Conservation (phyloP, 53 echinoderm and acorn worm genomes). For the Apostichopus leukothele region DNA sequence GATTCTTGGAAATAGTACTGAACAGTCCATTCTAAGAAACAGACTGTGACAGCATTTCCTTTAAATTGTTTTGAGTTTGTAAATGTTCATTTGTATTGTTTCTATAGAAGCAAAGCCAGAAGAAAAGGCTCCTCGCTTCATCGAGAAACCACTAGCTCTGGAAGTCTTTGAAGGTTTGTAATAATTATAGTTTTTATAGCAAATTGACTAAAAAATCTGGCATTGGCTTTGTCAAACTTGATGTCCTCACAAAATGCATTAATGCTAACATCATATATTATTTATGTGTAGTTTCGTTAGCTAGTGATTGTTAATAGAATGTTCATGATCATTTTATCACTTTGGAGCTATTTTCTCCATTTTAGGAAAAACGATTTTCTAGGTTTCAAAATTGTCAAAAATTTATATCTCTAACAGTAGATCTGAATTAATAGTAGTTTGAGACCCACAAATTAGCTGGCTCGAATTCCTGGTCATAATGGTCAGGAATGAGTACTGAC, state of each 20-base stretch:
- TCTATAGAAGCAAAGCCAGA: slow-evolving; percentile 29
- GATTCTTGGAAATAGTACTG: too few species aligned
- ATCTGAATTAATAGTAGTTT: neutral
- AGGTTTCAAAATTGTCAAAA: neutral
- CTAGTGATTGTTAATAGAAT: neutral
- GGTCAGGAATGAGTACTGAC: neutral
- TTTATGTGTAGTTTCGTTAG: too few species aligned
- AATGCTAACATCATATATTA: too few species aligned
- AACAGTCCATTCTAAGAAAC: too few species aligned
- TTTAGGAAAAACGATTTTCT: neutral
- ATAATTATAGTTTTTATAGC: too few species aligned
- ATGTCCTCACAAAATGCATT: too few species aligned
- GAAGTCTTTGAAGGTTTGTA: slow-evolving; percentile 61
- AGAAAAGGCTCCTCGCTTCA: slow-evolving; percentile 60
- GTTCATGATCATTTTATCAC: neutral
- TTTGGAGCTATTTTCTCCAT: neutral
- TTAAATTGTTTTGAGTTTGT: neutral
- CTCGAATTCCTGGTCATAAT: neutral
- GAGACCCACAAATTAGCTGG: neutral
- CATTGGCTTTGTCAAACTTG: too few species aligned
- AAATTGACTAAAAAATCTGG: too few species aligned
- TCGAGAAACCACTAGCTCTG: slow-evolving; percentile 65
- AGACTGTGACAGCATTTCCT: neutral
- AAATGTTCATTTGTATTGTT: neutral
- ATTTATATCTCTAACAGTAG: neutral